These are phyloP conservation scores for Neomonachus schauinslandi DNA, from an alignment of 2,113 vertebrate genomes.

Conservation along the genomic window DNA sequence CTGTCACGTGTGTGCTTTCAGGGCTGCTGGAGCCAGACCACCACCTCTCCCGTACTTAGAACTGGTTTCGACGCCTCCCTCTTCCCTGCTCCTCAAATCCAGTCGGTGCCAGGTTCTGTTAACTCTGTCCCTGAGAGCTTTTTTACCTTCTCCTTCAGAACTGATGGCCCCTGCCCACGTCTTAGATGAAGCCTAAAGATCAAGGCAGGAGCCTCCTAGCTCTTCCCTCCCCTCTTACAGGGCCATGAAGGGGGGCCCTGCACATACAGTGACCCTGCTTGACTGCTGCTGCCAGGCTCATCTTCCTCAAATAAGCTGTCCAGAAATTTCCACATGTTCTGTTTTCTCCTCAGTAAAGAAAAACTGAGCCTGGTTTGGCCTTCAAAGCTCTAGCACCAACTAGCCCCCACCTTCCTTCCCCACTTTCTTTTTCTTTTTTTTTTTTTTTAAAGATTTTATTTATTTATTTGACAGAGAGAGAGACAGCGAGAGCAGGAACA, in stretches of 20 bases:
- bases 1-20: neutral
- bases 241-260: neutral
- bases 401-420: neutral
- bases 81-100: neutral
- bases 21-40: neutral
- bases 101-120: neutral
- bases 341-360: neutral
- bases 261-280: neutral
- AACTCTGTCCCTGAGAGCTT: neutral
- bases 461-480: no score
- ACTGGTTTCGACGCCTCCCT: neutral
- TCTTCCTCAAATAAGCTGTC: neutral
- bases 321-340: conserved; percentile 12
- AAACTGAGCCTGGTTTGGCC: conserved; percentile 6
- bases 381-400: neutral
- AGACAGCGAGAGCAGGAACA: no score
- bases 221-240: neutral
- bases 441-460: no score
- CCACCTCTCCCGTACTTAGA: neutral
- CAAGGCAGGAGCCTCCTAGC: neutral
- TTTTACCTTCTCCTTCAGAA: neutral
- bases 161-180: neutral
- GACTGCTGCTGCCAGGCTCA: neutral
- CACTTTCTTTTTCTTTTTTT: neutral
- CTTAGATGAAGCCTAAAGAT: neutral